Evolutionary conservation across 2,797 vertebrate genomes (phyloP).

Genomic region (Sternotherus odoratus): DNA sequence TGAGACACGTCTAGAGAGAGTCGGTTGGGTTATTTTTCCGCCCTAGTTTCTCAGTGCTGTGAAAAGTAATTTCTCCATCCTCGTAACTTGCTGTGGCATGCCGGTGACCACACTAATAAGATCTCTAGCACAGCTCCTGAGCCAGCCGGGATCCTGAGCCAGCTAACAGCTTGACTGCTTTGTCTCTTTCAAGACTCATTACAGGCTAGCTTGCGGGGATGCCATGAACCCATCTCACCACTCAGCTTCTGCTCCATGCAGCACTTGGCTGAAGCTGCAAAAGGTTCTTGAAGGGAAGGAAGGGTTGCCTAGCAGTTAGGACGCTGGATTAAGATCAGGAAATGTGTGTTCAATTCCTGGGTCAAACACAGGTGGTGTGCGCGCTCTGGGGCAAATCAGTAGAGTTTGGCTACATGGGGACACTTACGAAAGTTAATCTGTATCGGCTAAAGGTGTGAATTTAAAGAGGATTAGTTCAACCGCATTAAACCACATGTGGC

Average conservation of each 20-base stretch:
- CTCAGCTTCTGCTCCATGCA: background rate
- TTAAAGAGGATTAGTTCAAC: background rate
- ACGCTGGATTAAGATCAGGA: background rate
- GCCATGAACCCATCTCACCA: rapidly evolving
- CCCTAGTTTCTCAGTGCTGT: background rate
- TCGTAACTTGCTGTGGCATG: background rate
- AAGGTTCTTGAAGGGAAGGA: background rate
- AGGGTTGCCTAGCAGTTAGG: background rate
- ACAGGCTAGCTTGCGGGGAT: background rate
- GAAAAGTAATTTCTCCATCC: background rate
- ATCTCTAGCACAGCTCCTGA: rapidly evolving
- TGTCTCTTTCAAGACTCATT: rapidly evolving
- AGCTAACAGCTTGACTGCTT: background rate
- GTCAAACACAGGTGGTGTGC: background rate
- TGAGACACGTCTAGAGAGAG: background rate
- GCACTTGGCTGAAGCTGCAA: background rate
- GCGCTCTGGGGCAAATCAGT: background rate
- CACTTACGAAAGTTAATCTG: background rate
- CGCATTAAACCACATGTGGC: background rate
- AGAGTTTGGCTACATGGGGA: background rate
- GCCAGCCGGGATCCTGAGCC: rapidly evolving
- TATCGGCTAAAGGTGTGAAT: background rate
- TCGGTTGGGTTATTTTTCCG: background rate
- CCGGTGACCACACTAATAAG: background rate
- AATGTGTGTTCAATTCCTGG: background rate